Conservation (phyloP, 2,797 vertebrate species). For the Loris lydekkerianus region DNA sequence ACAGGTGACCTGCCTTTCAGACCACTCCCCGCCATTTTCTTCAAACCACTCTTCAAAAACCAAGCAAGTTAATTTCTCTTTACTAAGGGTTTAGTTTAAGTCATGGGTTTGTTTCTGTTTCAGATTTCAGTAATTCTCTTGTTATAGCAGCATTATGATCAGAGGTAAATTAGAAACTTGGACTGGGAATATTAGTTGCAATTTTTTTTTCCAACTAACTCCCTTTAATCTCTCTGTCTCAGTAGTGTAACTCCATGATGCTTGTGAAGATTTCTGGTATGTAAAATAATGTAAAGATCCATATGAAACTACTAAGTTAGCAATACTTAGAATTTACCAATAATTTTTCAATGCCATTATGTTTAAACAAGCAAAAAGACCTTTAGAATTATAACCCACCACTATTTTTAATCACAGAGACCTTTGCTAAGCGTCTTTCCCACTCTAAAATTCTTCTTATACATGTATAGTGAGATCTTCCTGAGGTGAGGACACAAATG, state of each 20-base stretch:
- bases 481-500: neutral
- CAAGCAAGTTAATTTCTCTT: slow-evolving; percentile 38
- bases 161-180: neutral
- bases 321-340: neutral
- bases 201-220: slow-evolving; percentile 18
- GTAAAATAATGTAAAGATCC: slow-evolving; percentile 48
- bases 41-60: neutral
- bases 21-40: neutral
- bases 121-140: slow-evolving; percentile 26
- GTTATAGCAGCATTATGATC: neutral
- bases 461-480: neutral
- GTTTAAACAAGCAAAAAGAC: neutral
- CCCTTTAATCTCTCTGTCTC: slow-evolving; percentile 4
- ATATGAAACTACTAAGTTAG: slow-evolving; percentile 7
- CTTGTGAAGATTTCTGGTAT: neutral
- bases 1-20: neutral
- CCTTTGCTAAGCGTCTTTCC: neutral
- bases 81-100: slow-evolving; percentile 17
- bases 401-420: neutral
- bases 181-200: slow-evolving; percentile 19
- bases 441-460: slow-evolving; percentile 17
- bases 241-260: neutral
- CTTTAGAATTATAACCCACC: slow-evolving; percentile 23
- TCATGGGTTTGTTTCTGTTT: slow-evolving; percentile 48
- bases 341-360: slow-evolving; percentile 35